Conservation (phyloP, 2,113 vertebrate species). For the Leuciscus idus region DNA sequence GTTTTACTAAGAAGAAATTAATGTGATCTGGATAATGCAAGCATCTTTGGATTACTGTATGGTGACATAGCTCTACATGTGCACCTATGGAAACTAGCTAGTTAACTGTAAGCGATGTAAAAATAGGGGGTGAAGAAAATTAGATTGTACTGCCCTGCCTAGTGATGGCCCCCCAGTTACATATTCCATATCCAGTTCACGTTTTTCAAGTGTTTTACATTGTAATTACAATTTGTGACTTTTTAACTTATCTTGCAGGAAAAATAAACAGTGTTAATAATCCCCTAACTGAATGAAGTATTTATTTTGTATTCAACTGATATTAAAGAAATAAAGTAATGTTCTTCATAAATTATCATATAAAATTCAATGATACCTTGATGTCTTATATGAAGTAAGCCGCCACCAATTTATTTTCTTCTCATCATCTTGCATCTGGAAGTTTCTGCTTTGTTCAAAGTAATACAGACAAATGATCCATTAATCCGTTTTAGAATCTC, state of each 20-base stretch:
- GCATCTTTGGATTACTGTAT: too few relatives aligned
- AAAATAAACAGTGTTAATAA: not conserved
- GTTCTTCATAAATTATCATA: slow-evolving; percentile 47
- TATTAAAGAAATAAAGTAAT: slow-evolving; percentile 42
- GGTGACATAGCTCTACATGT: too few relatives aligned
- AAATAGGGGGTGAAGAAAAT: too few relatives aligned
- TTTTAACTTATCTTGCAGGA: not conserved
- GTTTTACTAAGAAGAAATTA: too few relatives aligned
- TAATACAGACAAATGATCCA: slow-evolving; percentile 77
- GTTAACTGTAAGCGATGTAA: too few relatives aligned
- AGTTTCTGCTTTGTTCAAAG: slow-evolving; percentile 67
- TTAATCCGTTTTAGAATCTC: slow-evolving; percentile 75
- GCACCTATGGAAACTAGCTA: too few relatives aligned
- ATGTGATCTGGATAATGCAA: too few relatives aligned
- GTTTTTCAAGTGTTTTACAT: not conserved
- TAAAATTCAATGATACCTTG: slow-evolving; percentile 25
- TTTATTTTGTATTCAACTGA: slow-evolving; percentile 21
- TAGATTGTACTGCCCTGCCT: too few relatives aligned
- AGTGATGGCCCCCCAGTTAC: too few relatives aligned
- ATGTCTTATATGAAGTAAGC: not conserved
- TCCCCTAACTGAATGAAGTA: slow-evolving; percentile 23
- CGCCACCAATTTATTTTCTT: slow-evolving; percentile 66
- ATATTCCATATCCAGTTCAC: too few relatives aligned
- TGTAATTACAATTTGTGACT: not conserved
- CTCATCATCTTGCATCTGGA: slow-evolving; percentile 65